These are phyloP conservation scores for Adelosebastes latens DNA, from an alignment of 2,797 vertebrate genomes.

Conservation along the genomic window DNA sequence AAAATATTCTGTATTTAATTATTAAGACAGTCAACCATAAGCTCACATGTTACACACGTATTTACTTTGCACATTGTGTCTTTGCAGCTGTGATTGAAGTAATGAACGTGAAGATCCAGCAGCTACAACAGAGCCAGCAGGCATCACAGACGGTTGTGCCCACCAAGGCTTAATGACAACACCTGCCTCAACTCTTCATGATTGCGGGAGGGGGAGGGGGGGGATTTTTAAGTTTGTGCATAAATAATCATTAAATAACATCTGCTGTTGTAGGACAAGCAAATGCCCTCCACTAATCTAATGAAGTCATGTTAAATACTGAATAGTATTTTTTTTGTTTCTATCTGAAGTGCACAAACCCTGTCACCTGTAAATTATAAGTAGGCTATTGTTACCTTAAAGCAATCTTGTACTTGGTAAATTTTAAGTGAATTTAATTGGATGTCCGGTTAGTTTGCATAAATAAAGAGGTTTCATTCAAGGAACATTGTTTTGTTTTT, in stretches of 20 bases:
- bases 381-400: neutral
- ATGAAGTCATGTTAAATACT: neutral
- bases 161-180: slow-evolving; percentile 83
- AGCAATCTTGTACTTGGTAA: slow-evolving; percentile 1
- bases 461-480: slow-evolving; percentile 38
- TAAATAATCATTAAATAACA: neutral
- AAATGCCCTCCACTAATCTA: neutral
- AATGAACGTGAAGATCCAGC: slow-evolving; percentile 93
- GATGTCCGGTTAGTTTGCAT: slow-evolving; percentile 10
- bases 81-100: slow-evolving; percentile 91
- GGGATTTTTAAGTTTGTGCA: slow-evolving; percentile 25
- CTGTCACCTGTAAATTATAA: slow-evolving; percentile 3
- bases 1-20: neutral
- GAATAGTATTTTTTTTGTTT: neutral
- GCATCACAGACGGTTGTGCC: slow-evolving; percentile 80
- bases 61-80: slow-evolving; percentile 16
- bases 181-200: neutral
- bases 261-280: neutral
- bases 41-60: neutral
- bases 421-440: slow-evolving; percentile 19
- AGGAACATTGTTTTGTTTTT: neutral
- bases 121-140: slow-evolving; percentile 87
- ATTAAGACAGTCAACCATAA: neutral
- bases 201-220: neutral
- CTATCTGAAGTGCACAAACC: slow-evolving; percentile 5